phyloP scores from a whole-genome alignment of 1,140 invertebrate species.

The Pseudomyrmex flavicornis region DNA sequence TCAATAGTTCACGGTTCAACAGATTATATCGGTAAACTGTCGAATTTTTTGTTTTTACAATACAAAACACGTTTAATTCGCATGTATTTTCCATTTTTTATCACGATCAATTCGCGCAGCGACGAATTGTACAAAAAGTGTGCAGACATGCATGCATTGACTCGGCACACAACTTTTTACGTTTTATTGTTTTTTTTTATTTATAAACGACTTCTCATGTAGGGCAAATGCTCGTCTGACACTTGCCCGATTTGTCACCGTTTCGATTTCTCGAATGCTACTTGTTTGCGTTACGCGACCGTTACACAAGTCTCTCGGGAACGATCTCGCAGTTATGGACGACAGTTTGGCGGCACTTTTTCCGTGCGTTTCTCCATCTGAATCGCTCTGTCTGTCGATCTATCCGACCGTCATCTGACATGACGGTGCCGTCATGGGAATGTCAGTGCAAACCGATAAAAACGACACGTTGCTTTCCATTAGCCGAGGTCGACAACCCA shows the following conservation, averaged over 20 bases:
- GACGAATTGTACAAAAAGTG: too few species aligned
- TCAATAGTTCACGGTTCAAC: slow-evolving; percentile 8
- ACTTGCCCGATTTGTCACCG: slow-evolving; percentile 19
- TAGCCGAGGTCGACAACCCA: background rate
- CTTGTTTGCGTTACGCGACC: slow-evolving; percentile 18
- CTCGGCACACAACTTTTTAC: too few species aligned
- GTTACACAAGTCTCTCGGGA: slow-evolving; percentile 49
- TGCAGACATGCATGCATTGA: slow-evolving; percentile 1
- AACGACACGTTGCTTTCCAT: slow-evolving; percentile 9
- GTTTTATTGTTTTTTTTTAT: background rate
- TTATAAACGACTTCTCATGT: background rate
- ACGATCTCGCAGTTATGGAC: slow-evolving; percentile 50
- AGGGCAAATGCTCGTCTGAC: slow-evolving; percentile 4
- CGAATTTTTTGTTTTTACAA: background rate
- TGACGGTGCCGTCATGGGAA: slow-evolving; percentile 18
- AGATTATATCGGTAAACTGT: slow-evolving; percentile 32
- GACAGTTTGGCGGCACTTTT: slow-evolving; percentile 62
- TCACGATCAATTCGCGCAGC: background rate
- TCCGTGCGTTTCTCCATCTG: slow-evolving; percentile 16
- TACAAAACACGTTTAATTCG: slow-evolving; percentile 1
- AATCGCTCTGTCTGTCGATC: slow-evolving; percentile 8
- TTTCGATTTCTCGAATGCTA: slow-evolving; percentile 59
- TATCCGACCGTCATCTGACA: slow-evolving; percentile 2
- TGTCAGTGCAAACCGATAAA: background rate
- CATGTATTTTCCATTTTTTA: background rate